Evolutionary conservation across 2,888 invertebrate species (phyloP).

Genomic region (Cryptus armator): DNA sequence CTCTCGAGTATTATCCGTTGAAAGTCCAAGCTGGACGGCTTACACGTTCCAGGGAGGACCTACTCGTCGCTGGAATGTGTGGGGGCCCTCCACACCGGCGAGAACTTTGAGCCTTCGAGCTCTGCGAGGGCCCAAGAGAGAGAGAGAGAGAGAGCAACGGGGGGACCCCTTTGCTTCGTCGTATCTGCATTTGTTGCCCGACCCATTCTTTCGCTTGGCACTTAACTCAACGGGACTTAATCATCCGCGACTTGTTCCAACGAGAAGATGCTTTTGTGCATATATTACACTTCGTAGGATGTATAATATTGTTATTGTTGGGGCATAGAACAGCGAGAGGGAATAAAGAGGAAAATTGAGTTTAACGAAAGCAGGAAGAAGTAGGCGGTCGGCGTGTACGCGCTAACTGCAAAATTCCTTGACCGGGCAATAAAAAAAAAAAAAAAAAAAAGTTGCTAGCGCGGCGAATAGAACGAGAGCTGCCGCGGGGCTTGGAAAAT

Average conservation of each 20-base stretch:
- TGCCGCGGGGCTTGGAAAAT: constrained; percentile 52
- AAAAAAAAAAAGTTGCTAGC: not conserved
- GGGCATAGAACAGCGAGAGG: not conserved
- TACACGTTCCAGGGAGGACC: constrained; percentile 43
- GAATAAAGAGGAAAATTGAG: constrained; percentile 20
- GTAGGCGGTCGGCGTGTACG: constrained; percentile 4
- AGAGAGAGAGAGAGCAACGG: too few species aligned
- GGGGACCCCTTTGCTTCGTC: not conserved
- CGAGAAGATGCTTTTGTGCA: constrained; percentile 7
- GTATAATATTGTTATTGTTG: not conserved
- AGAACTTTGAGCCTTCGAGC: constrained; percentile 7
- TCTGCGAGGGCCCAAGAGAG: not conserved
- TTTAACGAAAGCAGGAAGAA: constrained; percentile 55
- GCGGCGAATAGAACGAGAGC: constrained; percentile 41
- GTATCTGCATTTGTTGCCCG: constrained; percentile 34
- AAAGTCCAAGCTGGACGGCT: constrained; percentile 22
- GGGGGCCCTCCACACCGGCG: not conserved
- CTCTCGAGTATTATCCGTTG: not conserved
- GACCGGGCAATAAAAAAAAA: constrained; percentile 50
- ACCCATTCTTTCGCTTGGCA: constrained; percentile 26
- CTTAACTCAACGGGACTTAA: constrained; percentile 55
- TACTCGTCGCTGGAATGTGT: constrained; percentile 42
- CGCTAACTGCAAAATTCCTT: constrained; percentile 50
- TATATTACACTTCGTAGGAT: constrained; percentile 13
- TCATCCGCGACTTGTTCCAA: constrained; percentile 42